Conservation (phyloP, 2,888 invertebrate genomes). For the Sinelater perroti region DNA sequence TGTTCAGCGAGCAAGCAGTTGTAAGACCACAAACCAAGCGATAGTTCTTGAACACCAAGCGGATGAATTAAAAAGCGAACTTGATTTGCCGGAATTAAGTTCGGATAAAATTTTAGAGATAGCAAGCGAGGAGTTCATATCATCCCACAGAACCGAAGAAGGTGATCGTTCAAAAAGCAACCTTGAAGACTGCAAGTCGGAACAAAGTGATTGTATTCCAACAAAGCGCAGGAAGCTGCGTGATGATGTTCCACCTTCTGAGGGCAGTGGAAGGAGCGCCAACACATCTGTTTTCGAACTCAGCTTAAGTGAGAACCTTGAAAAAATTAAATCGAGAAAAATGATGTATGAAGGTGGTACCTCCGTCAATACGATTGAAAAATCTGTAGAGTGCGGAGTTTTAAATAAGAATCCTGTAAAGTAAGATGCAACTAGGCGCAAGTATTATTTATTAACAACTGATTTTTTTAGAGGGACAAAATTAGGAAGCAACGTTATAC, state of each 20-base stretch:
- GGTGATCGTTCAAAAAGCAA: not conserved
- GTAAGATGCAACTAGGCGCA: slow-evolving; percentile 4
- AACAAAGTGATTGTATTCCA: slow-evolving; percentile 38
- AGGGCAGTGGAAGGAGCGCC: not conserved
- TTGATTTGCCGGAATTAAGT: slow-evolving; percentile 21
- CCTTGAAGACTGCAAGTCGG: not conserved
- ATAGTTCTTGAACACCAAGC: no score
- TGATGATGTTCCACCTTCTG: not conserved
- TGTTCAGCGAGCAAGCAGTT: no score
- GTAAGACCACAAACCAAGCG: no score
- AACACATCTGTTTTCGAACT: not conserved
- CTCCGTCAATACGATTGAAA: not conserved
- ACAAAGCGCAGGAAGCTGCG: slow-evolving; percentile 44
- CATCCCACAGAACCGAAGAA: not conserved
- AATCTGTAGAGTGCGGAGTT: not conserved
- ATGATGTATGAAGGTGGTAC: not conserved
- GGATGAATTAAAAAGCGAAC: not conserved
- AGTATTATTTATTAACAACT: not conserved
- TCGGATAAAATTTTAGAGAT: slow-evolving; percentile 43
- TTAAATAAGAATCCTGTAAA: not conserved
- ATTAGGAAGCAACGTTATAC: not conserved
- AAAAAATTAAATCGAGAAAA: slow-evolving; percentile 3
- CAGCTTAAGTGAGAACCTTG: not conserved
- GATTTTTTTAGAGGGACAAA: not conserved
- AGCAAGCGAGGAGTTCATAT: slow-evolving; percentile 45